A percentile compares a stretch with the other conserved stretches of the same genome.
phyloP scores from a whole-genome alignment of 2,888 invertebrate genomes.

The Lasius platythorax region DNA sequence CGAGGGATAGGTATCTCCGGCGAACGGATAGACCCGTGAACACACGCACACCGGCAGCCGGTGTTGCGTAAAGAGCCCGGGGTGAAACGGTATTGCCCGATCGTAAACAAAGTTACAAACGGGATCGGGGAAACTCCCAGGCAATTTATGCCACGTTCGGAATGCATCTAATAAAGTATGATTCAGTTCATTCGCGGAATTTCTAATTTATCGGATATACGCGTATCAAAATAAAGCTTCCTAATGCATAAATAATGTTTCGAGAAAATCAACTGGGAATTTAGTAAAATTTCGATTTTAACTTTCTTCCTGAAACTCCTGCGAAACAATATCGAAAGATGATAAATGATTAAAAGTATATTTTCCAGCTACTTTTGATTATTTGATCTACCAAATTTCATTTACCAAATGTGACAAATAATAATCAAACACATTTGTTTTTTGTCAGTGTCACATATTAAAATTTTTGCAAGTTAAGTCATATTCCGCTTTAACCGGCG shows the following conservation, averaged over 20 bases:
- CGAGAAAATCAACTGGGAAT: background rate
- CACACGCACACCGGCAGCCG: constrained; percentile 43
- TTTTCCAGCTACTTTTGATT: background rate
- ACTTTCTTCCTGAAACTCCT: background rate
- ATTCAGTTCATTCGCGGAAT: constrained; percentile 34
- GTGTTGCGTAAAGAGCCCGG: constrained; percentile 65
- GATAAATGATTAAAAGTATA: background rate
- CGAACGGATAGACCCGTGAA: constrained; percentile 16
- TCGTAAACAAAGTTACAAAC: constrained; percentile 53
- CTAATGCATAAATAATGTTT: background rate
- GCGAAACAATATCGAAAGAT: background rate
- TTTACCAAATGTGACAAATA: background rate
- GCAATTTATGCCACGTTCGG: constrained; percentile 27
- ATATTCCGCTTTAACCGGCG: background rate
- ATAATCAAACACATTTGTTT: background rate
- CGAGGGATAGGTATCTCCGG: constrained; percentile 63
- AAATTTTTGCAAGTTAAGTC: constrained; percentile 15
- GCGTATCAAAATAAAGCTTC: background rate
- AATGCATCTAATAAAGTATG: constrained; percentile 48
- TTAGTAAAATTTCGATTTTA: background rate
- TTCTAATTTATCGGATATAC: constrained; percentile 17
- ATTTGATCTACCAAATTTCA: no score
- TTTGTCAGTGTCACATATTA: background rate
- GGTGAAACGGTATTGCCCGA: constrained; percentile 30
- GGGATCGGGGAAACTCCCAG: constrained; percentile 40